A percentile compares a stretch with the other conserved stretches of the same genome.
Evolutionary conservation across 2,113 vertebrate genomes (phyloP).

Genomic region (Passer domesticus): DNA sequence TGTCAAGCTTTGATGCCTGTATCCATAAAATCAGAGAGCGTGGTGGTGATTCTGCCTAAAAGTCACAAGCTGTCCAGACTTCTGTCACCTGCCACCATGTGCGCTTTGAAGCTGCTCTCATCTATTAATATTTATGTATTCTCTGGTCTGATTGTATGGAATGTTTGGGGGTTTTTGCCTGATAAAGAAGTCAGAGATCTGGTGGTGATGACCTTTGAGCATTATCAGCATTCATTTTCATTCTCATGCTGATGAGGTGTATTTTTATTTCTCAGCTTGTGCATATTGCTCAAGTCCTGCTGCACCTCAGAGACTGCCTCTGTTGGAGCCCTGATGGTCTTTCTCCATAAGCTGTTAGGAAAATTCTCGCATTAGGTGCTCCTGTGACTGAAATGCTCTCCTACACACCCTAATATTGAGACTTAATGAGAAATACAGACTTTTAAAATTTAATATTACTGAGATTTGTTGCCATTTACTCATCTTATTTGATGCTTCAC

Average conservation of each 20-base stretch:
- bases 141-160: neutral
- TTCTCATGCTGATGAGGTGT: constrained; percentile 69
- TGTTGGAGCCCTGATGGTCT: constrained; percentile 1
- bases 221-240: constrained; percentile 49
- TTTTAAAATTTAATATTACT: neutral
- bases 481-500: neutral
- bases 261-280: constrained; percentile 47
- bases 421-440: constrained; percentile 18
- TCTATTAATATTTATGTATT: constrained; percentile 73
- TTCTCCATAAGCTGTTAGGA: constrained; percentile 2
- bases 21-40: constrained; percentile 30
- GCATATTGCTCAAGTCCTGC: constrained; percentile 21
- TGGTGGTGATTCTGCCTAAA: constrained; percentile 5
- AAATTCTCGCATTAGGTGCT: constrained; percentile 33
- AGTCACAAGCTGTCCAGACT: constrained; percentile 25
- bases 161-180: neutral
- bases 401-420: constrained; percentile 1
- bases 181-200: constrained; percentile 57
- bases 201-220: constrained; percentile 67
- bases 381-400: constrained; percentile 9
- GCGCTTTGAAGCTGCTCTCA: neutral
- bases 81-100: constrained; percentile 54
- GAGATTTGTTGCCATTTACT: constrained; percentile 7
- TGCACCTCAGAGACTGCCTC: neutral
- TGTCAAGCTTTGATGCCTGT: constrained; percentile 73